Percentiles rank a stretch among this genome's conserved stretches.
phyloP scores from a whole-genome alignment of 2,888 invertebrate species.

The Rotaria sp. region DNA sequence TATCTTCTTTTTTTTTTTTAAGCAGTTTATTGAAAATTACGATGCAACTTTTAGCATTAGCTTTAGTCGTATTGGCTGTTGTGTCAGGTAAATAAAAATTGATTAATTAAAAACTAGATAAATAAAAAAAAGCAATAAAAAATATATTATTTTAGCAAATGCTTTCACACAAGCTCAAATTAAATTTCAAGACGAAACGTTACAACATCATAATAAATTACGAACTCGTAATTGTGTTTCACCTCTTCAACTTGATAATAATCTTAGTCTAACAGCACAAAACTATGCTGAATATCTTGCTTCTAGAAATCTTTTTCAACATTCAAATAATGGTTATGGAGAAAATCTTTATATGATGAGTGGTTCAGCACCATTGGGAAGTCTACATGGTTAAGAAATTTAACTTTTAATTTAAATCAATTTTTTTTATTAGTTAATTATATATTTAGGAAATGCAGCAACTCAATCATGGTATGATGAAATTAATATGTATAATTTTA shows the following conservation, averaged over 20 bases:
- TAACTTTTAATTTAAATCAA: background rate
- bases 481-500: background rate
- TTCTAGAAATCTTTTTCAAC: background rate
- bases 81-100: background rate
- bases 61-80: background rate
- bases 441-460: background rate
- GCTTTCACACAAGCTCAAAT: background rate
- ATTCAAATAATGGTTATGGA: background rate
- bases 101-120: no score
- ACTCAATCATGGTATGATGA: conserved; percentile 29
- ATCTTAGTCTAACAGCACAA: background rate
- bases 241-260: background rate
- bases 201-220: background rate
- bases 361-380: background rate
- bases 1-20: background rate
- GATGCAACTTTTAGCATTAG: background rate
- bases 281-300: background rate
- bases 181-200: background rate
- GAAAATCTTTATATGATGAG: background rate
- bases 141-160: background rate
- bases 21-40: background rate
- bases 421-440: background rate
- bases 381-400: background rate
- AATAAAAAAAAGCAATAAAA: no score
- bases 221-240: background rate